Evolutionary conservation across 2,888 invertebrate species (phyloP), one percentile per base, ranked within the genome.

Genomic region (Cantharis nigra): DNA sequence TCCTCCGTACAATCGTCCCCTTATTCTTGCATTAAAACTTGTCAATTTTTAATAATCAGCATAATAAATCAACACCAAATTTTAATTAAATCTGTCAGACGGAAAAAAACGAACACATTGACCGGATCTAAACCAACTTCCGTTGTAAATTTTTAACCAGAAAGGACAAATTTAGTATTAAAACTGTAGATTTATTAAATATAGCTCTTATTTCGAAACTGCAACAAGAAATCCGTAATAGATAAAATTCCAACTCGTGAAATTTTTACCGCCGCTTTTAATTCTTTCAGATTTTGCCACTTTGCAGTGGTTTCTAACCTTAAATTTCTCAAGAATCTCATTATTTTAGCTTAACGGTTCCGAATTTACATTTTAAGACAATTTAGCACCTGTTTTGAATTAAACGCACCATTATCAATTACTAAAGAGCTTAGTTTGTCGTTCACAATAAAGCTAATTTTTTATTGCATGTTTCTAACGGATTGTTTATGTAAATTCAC

Each of bases 1-100:
- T 80, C 77, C 77, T 76, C 73, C 33, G 63, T 63, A 74, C 30
- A 70, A 14, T 65, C 71, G n/a, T 73, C 69, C 71, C 69, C 65
- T 76, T 65, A 64, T 28, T 64, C 33, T 49, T 49, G 5, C 49
- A 49, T 49, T 49, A n/a, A 49, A 49, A 49, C n/a, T n/a, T 49
- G 49, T 49, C 49, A 49, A 49, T 49, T 49, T 49, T 49, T 49
- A 49, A 49, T 49, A 49, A 49, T 49, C 49, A 3, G n/a, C 49
- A 49, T 49, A 49, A 49, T 49, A 49, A 49, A 49, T 49, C 49
- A 49, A 49, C 49, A 49, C 49, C 49, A 49, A 9, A 49, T 49
- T 49, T 49, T 49, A 49, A 49, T 49, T 49, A 49, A 49, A 49
- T 49, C 49, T 49, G 49, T 49, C 49, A 49, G 49, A 49, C n/a